Conservation (phyloP, 2,113 vertebrate species). For the Ctenodactylus gundi region DNA sequence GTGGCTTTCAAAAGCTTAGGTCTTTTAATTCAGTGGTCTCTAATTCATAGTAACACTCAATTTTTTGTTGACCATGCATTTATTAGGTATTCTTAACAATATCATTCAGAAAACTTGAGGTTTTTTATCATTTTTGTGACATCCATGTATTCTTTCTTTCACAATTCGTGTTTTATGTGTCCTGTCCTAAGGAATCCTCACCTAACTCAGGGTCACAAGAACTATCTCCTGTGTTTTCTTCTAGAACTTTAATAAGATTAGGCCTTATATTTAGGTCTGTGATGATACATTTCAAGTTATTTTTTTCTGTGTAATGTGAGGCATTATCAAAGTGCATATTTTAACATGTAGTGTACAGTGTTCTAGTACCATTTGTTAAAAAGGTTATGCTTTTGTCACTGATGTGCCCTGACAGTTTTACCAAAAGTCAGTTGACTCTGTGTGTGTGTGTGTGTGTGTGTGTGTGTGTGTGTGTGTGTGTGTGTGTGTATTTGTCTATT, state of each 20-base stretch:
- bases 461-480: background rate
- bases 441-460: background rate
- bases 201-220: background rate
- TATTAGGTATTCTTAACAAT: background rate
- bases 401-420: background rate
- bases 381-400: background rate
- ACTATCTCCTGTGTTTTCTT: background rate
- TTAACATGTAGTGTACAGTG: background rate
- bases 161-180: background rate
- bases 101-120: background rate
- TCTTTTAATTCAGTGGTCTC: background rate
- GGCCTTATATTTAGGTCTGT: background rate
- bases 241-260: background rate
- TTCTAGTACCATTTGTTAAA: background rate
- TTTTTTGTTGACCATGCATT: background rate
- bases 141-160: slow-evolving; percentile 4
- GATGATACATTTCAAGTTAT: slow-evolving; percentile 7
- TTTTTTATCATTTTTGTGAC: background rate
- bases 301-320: background rate
- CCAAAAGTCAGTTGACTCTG: background rate
- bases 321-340: background rate
- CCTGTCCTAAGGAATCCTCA: background rate
- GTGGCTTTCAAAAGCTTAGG: background rate
- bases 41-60: background rate
- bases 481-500: background rate